phyloP scores from a whole-genome alignment of 2,888 invertebrate genomes.

The Mesorhabditis sp. region DNA sequence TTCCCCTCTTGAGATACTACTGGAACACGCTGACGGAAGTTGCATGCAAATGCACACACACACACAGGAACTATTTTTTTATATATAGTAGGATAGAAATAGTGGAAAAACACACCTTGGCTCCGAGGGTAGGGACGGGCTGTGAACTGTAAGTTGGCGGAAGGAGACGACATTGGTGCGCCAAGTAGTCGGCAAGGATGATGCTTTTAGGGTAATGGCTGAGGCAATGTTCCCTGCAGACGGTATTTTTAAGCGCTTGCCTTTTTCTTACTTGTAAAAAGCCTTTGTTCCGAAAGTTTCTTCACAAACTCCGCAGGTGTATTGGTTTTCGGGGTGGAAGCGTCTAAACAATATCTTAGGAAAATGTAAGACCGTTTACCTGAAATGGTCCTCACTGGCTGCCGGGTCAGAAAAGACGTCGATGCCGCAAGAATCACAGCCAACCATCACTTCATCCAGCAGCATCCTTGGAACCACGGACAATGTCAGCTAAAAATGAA shows the following conservation, averaged over 20 bases:
- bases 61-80: too few relatives aligned
- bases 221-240: neutral
- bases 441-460: neutral
- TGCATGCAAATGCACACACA: too few relatives aligned
- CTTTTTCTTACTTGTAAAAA: neutral
- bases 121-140: too few relatives aligned
- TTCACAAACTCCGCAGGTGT: neutral
- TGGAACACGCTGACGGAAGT: too few relatives aligned
- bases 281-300: neutral
- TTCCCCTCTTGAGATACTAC: too few relatives aligned
- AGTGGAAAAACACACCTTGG: too few relatives aligned
- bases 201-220: neutral
- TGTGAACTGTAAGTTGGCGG: neutral
- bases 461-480: neutral
- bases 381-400: neutral
- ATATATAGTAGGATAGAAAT: too few relatives aligned
- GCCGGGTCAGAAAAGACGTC: neutral
- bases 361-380: neutral
- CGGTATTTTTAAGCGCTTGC: too few relatives aligned
- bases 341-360: neutral
- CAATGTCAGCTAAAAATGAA: conserved; percentile 3
- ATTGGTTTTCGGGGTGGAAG: neutral
- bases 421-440: neutral
- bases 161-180: neutral
- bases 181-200: neutral